Evolutionary conservation across 1,140 invertebrate species (phyloP).

Genomic region (Atta colombica): DNA sequence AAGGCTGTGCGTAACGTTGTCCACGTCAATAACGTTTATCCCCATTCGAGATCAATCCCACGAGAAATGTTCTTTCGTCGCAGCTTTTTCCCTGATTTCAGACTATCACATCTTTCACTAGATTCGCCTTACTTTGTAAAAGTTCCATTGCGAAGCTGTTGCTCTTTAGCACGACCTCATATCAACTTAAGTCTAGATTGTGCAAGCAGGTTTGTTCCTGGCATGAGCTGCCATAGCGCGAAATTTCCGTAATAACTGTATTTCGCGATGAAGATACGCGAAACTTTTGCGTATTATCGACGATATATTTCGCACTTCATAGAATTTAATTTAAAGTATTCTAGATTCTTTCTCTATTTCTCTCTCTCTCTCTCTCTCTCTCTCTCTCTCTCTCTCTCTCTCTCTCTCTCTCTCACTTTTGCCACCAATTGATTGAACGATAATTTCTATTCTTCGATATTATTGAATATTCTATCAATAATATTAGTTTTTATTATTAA

Average conservation of each 20-base stretch:
- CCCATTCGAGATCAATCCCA: conserved; percentile 71
- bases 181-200: conserved; percentile 31
- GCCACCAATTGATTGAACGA: not conserved
- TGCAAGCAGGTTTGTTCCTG: not conserved
- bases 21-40: conserved; percentile 71
- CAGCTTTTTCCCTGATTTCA: conserved; percentile 73
- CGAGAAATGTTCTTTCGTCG: conserved; percentile 76
- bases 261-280: conserved; percentile 1
- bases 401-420: not conserved
- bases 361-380: not conserved
- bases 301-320: conserved; percentile 24
- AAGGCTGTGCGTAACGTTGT: conserved; percentile 76
- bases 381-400: not conserved
- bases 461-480: not conserved
- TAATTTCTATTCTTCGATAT: not conserved
- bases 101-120: not conserved
- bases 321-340: conserved; percentile 55
- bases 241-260: conserved; percentile 64
- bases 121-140: not conserved
- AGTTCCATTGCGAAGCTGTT: conserved; percentile 18
- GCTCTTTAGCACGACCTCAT: conserved; percentile 19
- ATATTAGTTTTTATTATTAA: not conserved
- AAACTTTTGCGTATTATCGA: conserved; percentile 49
- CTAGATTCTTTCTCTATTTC: not conserved
- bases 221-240: conserved; percentile 14